These are phyloP conservation scores for Sinocyclocheilus grahami DNA, from an alignment of 2,113 vertebrate species.

Conservation along the genomic window DNA sequence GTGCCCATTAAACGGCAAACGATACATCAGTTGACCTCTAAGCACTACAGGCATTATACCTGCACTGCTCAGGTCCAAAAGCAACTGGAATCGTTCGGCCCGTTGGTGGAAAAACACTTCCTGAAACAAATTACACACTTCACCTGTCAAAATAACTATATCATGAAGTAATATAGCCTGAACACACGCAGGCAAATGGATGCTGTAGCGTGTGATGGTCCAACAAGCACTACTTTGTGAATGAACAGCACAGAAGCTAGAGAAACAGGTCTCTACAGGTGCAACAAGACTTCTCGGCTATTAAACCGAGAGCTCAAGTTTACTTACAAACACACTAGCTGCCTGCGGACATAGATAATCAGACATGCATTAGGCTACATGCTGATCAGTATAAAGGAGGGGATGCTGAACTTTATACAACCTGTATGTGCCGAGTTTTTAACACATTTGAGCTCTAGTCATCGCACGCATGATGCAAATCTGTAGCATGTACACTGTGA, in stretches of 20 bases:
- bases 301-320: background rate
- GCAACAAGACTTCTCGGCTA: background rate
- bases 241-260: background rate
- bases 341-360: background rate
- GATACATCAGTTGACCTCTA: too few relatives aligned
- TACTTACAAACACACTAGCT: background rate
- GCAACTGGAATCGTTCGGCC: background rate
- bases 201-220: background rate
- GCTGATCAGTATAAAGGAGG: background rate
- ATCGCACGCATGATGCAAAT: background rate
- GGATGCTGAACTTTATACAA: background rate
- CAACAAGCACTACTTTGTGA: background rate
- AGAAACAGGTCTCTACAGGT: constrained; percentile 10
- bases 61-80: background rate
- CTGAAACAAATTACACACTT: background rate
- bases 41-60: background rate
- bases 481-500: background rate
- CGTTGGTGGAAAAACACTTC: background rate
- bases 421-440: background rate
- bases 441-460: background rate
- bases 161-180: background rate
- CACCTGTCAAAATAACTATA: background rate
- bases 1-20: too few relatives aligned
- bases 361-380: background rate
- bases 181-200: background rate